These are phyloP conservation scores for Druceiella hillmani DNA, from an alignment of 2,888 invertebrate species.

Conservation along the genomic window DNA sequence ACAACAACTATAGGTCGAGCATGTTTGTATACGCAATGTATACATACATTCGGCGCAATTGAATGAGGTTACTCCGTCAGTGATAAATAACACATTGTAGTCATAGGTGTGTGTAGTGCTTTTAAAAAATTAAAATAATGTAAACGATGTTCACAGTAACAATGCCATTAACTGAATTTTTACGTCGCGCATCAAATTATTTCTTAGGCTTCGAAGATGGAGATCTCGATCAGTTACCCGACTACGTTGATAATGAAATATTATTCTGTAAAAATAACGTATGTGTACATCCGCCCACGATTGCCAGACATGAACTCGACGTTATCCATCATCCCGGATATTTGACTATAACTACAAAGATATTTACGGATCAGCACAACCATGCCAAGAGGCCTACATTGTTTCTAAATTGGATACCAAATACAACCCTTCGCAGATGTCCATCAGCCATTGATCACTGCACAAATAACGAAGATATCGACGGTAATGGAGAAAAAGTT, in stretches of 20 bases:
- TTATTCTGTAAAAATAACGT: slow-evolving; percentile 94
- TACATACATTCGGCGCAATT: no score
- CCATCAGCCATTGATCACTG: slow-evolving; percentile 66
- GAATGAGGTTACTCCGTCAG: slow-evolving; percentile 3
- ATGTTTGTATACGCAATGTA: no score
- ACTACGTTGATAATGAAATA: slow-evolving; percentile 79
- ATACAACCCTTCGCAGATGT: slow-evolving; percentile 80
- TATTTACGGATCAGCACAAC: slow-evolving; percentile 72
- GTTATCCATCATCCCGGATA: slow-evolving; percentile 89
- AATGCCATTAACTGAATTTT: slow-evolving; percentile 74
- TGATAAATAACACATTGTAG: no score
- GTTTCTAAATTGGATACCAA: slow-evolving; percentile 93
- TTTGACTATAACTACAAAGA: slow-evolving; percentile 79
- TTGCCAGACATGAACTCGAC: slow-evolving; percentile 75
- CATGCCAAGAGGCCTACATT: slow-evolving; percentile 74
- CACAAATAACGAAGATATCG: slow-evolving; percentile 41
- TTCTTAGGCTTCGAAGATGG: slow-evolving; percentile 66
- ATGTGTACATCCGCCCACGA: slow-evolving; percentile 90
- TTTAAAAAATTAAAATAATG: no score
- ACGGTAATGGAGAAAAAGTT: slow-evolving; percentile 32
- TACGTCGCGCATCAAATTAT: slow-evolving; percentile 74
- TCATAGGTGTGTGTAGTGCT: no score
- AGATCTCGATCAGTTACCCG: slow-evolving; percentile 52
- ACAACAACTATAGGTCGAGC: no score
- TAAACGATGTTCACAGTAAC: slow-evolving; percentile 20